A percentile compares a stretch with the other conserved stretches of the same genome.
Conservation (phyloP, 2,888 invertebrate species). For the Cerastis leucographa region DNA sequence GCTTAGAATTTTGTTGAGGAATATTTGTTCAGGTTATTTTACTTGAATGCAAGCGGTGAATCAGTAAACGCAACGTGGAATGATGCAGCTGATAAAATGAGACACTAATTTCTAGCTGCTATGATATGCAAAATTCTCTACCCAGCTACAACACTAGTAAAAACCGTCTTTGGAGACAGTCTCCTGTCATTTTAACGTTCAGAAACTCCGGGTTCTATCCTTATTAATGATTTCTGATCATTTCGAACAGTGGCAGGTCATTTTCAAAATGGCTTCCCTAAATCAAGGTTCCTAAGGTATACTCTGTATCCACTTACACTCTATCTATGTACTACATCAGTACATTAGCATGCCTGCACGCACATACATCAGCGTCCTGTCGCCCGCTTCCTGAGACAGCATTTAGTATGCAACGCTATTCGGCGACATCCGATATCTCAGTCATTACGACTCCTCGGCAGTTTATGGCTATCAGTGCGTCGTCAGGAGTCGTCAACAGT, state of each 20-base stretch:
- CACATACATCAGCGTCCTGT: slow-evolving; percentile 68
- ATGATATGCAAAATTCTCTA: neutral
- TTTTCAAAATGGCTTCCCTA: neutral
- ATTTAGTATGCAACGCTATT: slow-evolving; percentile 76
- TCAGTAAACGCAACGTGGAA: neutral
- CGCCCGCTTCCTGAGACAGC: slow-evolving; percentile 72
- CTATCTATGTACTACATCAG: slow-evolving; percentile 59
- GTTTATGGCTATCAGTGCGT: slow-evolving; percentile 56
- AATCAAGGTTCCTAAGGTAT: neutral
- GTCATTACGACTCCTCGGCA: slow-evolving; percentile 57
- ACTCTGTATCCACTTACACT: slow-evolving; percentile 9
- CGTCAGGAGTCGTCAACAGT: slow-evolving; percentile 53
- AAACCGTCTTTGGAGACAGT: neutral
- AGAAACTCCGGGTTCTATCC: neutral
- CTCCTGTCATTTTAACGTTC: neutral
- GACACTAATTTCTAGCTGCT: neutral
- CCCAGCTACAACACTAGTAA: neutral
- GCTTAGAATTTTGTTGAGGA: slow-evolving; percentile 1
- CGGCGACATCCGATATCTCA: slow-evolving; percentile 67
- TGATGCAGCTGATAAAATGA: neutral
- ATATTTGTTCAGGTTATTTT: neutral
- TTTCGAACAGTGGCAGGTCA: neutral
- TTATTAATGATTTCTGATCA: neutral
- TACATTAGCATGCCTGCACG: slow-evolving; percentile 58
- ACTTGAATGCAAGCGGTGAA: neutral